These are phyloP conservation scores for Folsomia candida DNA, from an alignment of 2,888 invertebrate genomes.

Conservation along the genomic window DNA sequence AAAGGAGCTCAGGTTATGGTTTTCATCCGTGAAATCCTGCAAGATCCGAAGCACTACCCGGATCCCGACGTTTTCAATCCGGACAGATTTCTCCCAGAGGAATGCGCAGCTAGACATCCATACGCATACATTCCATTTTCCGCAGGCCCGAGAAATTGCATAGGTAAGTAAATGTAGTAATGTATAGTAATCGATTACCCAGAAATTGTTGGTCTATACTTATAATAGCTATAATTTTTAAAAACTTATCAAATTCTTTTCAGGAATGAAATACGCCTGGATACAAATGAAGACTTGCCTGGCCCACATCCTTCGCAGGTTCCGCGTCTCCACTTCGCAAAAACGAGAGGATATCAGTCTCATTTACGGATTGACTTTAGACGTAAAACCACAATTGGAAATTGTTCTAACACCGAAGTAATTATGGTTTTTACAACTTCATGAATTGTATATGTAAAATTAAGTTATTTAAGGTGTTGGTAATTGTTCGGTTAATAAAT, in stretches of 20 bases:
- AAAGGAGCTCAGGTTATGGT: too few species aligned
- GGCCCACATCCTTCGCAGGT: not conserved
- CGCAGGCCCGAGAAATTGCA: slow-evolving; percentile 53
- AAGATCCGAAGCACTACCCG: slow-evolving; percentile 55
- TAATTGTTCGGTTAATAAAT: too few species aligned
- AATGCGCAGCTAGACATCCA: slow-evolving; percentile 56
- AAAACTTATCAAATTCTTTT: too few species aligned
- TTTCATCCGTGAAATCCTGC: slow-evolving; percentile 53
- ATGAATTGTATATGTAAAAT: too few species aligned
- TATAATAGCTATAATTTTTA: too few species aligned
- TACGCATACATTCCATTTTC: slow-evolving; percentile 55
- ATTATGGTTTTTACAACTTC: not conserved
- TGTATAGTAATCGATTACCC: not conserved
- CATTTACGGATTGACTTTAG: not conserved
- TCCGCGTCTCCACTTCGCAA: not conserved
- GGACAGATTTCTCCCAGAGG: too few species aligned
- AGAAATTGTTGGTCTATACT: too few species aligned
- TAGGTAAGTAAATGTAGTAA: not conserved
- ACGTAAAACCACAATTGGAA: not conserved
- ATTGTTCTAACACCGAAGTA: too few species aligned
- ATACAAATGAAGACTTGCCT: slow-evolving; percentile 9
- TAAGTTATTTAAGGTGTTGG: too few species aligned
- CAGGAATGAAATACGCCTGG: slow-evolving; percentile 17
- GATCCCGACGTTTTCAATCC: too few species aligned
- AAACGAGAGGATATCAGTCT: not conserved